A percentile compares a stretch with the other conserved stretches of the same genome.
Evolutionary conservation across 1,140 invertebrate genomes (phyloP).

Genomic region (Plutomurus gul): DNA sequence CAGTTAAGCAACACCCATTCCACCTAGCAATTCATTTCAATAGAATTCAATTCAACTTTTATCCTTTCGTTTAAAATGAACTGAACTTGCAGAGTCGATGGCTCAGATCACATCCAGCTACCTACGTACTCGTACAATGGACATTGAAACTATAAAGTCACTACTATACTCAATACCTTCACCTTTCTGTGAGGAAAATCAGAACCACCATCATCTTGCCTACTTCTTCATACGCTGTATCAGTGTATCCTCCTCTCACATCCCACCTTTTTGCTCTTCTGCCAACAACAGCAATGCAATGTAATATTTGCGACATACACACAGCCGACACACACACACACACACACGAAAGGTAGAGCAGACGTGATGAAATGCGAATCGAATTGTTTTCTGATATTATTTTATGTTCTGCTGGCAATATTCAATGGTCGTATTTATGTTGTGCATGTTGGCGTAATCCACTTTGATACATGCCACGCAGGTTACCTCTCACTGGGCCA

Average conservation of each 20-base stretch:
- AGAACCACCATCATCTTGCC: too few relatives aligned
- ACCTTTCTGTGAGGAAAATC: constrained; percentile 13
- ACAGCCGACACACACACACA: not conserved
- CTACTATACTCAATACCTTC: not conserved
- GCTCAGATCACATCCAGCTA: too few relatives aligned
- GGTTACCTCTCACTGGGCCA: not conserved
- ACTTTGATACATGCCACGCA: not conserved
- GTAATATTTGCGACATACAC: not conserved
- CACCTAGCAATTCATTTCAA: constrained; percentile 20
- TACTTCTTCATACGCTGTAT: too few relatives aligned
- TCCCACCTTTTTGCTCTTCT: constrained; percentile 20
- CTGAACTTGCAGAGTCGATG: constrained; percentile 13
- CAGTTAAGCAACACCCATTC: constrained; percentile 28
- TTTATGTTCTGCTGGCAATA: not conserved
- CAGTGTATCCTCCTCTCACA: too few relatives aligned
- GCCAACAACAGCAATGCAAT: not conserved
- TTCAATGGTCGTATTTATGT: too few relatives aligned
- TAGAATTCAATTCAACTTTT: constrained; percentile 30
- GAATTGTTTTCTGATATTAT: not conserved
- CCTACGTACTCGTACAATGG: too few relatives aligned
- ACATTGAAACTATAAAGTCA: not conserved
- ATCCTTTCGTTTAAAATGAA: constrained; percentile 12
- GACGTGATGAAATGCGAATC: not conserved
- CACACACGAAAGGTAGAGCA: not conserved
- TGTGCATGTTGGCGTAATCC: not conserved